phyloP scores from a whole-genome alignment of 1,140 invertebrate species.

The Plutomurus gul region DNA sequence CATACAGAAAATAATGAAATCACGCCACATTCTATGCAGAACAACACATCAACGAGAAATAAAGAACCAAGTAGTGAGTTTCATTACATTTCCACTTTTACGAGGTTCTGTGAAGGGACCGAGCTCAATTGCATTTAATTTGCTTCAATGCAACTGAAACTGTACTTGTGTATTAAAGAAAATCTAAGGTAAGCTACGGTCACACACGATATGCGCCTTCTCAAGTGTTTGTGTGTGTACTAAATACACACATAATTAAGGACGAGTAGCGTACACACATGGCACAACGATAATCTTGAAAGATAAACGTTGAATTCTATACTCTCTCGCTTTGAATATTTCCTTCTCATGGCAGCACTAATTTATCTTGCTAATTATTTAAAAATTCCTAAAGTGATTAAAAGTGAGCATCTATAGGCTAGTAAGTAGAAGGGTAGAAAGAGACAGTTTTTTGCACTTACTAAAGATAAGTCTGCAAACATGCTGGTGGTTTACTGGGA shows the following conservation, averaged over 20 bases:
- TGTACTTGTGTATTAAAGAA: neutral
- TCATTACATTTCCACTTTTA: neutral
- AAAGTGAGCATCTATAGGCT: neutral
- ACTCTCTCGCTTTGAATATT: neutral
- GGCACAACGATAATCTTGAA: neutral
- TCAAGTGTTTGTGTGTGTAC: no score
- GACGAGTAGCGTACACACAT: no score
- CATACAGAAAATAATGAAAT: constrained; percentile 24
- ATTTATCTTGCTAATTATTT: constrained; percentile 17
- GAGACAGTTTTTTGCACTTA: constrained; percentile 4
- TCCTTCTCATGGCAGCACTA: neutral
- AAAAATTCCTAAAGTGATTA: neutral
- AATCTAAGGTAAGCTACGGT: neutral
- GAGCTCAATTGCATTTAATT: neutral
- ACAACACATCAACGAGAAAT: neutral
- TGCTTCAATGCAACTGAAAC: neutral
- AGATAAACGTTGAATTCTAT: neutral
- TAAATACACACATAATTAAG: no score
- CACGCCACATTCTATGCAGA: neutral
- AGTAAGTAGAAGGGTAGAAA: neutral
- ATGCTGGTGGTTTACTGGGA: neutral
- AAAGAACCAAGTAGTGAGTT: no score
- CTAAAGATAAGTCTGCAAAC: neutral
- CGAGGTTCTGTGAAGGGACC: no score
- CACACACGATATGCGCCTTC: neutral